Base-by-base conservation (phyloP, 2,888 invertebrate species). In the Cephus runcator region DNA sequence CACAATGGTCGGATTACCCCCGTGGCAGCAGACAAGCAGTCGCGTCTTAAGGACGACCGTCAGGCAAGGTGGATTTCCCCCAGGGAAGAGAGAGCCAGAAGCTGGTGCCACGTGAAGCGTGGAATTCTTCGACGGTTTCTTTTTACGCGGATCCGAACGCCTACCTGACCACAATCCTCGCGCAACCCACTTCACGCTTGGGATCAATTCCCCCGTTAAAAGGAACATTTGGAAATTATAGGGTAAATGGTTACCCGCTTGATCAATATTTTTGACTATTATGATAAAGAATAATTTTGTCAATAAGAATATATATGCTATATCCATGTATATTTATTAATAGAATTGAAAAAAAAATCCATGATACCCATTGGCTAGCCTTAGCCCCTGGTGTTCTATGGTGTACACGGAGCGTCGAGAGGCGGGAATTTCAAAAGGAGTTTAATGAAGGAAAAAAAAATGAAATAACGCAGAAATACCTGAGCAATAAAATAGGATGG, bases 111-210 rank as follows among this genome's bases (percentile, higher is more conserved):
- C 33, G 31, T 31, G 71, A 71, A 71, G 71, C 71, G 71, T 71
- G 71, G 71, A 71, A 71, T 71, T 31, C 71, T 71, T 71, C 12
- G 71, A 34, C 33, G 33, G 71, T 71, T 71, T 71, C 71, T 71
- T 71, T 71, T 71, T 71, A 71, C 31, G 33, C 71, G 71, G 23
- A 56, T 56, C 9, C 71, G 31, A 71, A 71, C 71, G 71, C 71
- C 71, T 71, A 71, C 71, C 71, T 71, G 71, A 71, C 71, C 33
- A 71, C 71, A 71, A 71, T 71, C 71, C 71, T 56, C 56, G 71
- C 71, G 71, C 31, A 71, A 34, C 71, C 71, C 71, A 71, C 71
- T 71, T 71, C 71, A 56, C 56, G 23, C 56, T 56, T 56, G 23
- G 56, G 56, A 56, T 56, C 56, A 15, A 23, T 23, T 56, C 15